A percentile compares a stretch with the other conserved stretches of the same genome.
These are phyloP conservation scores for Mormyrops attenuatus DNA, from an alignment of 2,797 vertebrate species.

Conservation along the genomic window DNA sequence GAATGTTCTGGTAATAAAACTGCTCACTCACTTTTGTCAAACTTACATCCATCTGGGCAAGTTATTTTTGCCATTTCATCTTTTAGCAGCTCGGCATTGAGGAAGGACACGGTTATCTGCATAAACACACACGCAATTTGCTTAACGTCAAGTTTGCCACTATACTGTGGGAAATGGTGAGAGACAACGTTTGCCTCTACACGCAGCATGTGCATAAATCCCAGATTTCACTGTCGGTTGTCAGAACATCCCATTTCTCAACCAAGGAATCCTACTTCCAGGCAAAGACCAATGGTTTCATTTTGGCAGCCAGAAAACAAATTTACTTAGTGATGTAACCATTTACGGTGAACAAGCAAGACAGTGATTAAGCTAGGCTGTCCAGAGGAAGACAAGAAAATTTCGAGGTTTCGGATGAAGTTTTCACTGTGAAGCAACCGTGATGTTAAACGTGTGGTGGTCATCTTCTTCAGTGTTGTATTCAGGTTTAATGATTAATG, in stretches of 20 bases:
- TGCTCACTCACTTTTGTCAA: not conserved
- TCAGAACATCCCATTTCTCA: conserved; percentile 37
- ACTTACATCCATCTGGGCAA: not conserved
- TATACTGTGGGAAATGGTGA: conserved; percentile 29
- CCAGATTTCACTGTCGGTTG: conserved; percentile 11
- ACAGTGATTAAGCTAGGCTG: conserved; percentile 29
- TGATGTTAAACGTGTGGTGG: not conserved
- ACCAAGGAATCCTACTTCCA: conserved; percentile 20
- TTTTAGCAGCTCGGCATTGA: not conserved
- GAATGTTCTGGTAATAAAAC: not conserved
- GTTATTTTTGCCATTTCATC: not conserved
- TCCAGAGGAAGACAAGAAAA: conserved; percentile 31
- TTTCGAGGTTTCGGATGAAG: conserved; percentile 1
- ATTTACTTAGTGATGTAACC: conserved; percentile 39
- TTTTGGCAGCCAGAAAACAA: conserved; percentile 41
- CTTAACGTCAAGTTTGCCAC: conserved; percentile 21
- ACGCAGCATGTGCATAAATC: conserved; percentile 28
- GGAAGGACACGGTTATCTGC: not conserved
- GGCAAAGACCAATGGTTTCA: conserved; percentile 42
- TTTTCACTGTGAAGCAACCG: not conserved
- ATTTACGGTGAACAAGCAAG: conserved; percentile 17
- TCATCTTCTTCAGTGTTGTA: not conserved
- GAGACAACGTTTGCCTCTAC: conserved; percentile 8
- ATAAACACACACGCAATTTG: not conserved
- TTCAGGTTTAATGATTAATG: not conserved